Percentiles rank a stretch among this genome's conserved stretches.
phyloP scores from a whole-genome alignment of 2,113 vertebrate species.

The Anarrhichthys ocellatus region DNA sequence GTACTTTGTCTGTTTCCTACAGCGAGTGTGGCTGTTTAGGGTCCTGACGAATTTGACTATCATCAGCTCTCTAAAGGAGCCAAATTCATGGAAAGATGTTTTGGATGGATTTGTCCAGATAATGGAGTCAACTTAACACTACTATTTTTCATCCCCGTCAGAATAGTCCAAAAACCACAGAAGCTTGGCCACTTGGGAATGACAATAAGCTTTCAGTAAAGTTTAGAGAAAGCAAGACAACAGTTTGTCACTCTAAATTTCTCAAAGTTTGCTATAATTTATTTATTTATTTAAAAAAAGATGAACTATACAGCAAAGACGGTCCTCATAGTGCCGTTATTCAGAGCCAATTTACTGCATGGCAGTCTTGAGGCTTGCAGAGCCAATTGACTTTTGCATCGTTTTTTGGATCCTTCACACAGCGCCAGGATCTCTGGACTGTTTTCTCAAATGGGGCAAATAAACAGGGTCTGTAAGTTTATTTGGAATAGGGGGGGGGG shows the following conservation, averaged over 20 bases:
- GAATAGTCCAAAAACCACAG: slow-evolving; percentile 27
- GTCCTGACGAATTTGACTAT: slow-evolving; percentile 52
- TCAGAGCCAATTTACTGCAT: slow-evolving; percentile 77
- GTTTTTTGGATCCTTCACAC: slow-evolving; percentile 66
- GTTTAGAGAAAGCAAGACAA: slow-evolving; percentile 46
- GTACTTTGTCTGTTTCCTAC: slow-evolving; percentile 69
- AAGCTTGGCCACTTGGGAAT: slow-evolving; percentile 33
- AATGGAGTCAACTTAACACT: slow-evolving; percentile 25
- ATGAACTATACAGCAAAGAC: slow-evolving; percentile 44
- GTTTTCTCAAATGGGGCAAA: slow-evolving; percentile 70
- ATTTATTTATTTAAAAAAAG: slow-evolving; percentile 34
- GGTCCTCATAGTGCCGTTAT: slow-evolving; percentile 69
- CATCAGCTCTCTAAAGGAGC: not conserved
- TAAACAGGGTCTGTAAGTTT: slow-evolving; percentile 67
- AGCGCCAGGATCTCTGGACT: slow-evolving; percentile 53
- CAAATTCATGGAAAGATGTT: slow-evolving; percentile 32
- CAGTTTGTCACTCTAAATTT: slow-evolving; percentile 36
- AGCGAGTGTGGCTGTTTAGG: slow-evolving; percentile 23
- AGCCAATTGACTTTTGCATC: slow-evolving; percentile 78
- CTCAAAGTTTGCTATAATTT: slow-evolving; percentile 28
- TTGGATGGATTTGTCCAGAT: slow-evolving; percentile 19
- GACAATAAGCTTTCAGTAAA: slow-evolving; percentile 53
- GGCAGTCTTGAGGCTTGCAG: slow-evolving; percentile 80
- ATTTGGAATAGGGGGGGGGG: slow-evolving; percentile 43
- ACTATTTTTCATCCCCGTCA: slow-evolving; percentile 7